Percentiles rank a stretch among this genome's conserved stretches.
phyloP scores from a whole-genome alignment of 2,113 vertebrate genomes.

The Ceuthmochares aereus region DNA sequence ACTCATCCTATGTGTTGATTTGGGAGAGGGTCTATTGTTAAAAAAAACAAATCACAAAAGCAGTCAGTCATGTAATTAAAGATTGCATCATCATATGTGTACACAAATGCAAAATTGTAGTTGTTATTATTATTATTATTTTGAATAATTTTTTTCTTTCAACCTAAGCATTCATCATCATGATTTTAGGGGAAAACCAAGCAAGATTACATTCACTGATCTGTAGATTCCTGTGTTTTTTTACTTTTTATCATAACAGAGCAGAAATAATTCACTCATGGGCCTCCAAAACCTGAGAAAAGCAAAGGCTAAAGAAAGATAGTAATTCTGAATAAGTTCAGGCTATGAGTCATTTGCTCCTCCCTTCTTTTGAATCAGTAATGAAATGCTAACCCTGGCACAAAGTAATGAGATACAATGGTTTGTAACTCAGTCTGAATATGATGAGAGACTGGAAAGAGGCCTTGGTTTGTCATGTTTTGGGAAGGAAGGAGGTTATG shows the following conservation, averaged over 20 bases:
- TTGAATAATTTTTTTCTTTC: not conserved
- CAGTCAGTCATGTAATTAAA: not conserved
- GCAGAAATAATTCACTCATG: not conserved
- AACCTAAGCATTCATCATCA: not conserved
- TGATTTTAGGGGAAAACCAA: not conserved
- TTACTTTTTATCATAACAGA: not conserved
- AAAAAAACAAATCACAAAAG: not conserved
- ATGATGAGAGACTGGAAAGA: not conserved
- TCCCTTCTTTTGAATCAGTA: not conserved
- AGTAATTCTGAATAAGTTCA: not conserved
- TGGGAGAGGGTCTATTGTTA: not conserved
- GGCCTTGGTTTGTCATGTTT: not conserved
- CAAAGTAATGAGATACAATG: not conserved
- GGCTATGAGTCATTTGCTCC: not conserved
- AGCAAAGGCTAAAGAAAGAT: not conserved
- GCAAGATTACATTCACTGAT: not conserved
- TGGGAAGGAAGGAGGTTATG: accelerated
- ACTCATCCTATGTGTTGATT: not conserved
- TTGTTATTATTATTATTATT: not conserved
- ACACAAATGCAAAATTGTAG: not conserved
- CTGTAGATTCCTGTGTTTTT: not conserved
- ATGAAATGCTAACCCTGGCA: not conserved
- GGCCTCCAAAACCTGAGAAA: not conserved
- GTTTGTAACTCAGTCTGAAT: not conserved
- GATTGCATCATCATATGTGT: not conserved